Evolutionary conservation across 2,888 invertebrate genomes (phyloP), one percentile per base, ranked within the genome.

Genomic region (Amblyjoppa fuscipennis): DNA sequence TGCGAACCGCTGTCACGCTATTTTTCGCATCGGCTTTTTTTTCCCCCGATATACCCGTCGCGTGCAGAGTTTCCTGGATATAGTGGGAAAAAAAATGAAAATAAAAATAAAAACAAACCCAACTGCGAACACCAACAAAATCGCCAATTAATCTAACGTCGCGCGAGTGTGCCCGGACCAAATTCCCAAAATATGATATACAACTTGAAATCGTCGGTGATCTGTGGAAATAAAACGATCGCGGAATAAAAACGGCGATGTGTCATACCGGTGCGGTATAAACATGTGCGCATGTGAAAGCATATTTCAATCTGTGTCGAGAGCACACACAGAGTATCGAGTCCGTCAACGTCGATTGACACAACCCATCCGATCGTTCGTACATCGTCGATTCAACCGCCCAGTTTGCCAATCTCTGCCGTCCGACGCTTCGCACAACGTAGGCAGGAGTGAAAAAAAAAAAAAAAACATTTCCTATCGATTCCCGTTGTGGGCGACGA

Each of bases 101-200:
- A 9, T 9, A 38, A 38, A 38, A 41, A 56, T 13, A 53, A 71
- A 71, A 38, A 71, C 13, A 53, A 34, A 61, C 1, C 2, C n/a
- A 59, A 28, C 59, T 11, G 4, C 59, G 25, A 31, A 16, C 56
- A 38, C 56, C 25, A 56, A 56, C 20, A 2, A 73, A 34, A 25
- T 38, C 61, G 74, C 45, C 74, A 41, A 61, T 71, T 71, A 51
- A 71, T 74, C 59, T 28, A 0, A 6, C 61, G 61, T 45, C 45
- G 16, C 0, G 61, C 31, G 25, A 25, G 59, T 16, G 4, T 3
- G 41, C 28, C 11, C 41, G 20, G 38, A 11, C 41, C 28, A 59
- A 74, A 74, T 59, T 61, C 28, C 28, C 59, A 28, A 41, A 74
- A 74, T 61, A 61, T 45, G 61, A 61, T 59, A 7, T 38, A 45